Conservation (phyloP, 2,888 invertebrate genomes). For the Torymus tubicola region DNA sequence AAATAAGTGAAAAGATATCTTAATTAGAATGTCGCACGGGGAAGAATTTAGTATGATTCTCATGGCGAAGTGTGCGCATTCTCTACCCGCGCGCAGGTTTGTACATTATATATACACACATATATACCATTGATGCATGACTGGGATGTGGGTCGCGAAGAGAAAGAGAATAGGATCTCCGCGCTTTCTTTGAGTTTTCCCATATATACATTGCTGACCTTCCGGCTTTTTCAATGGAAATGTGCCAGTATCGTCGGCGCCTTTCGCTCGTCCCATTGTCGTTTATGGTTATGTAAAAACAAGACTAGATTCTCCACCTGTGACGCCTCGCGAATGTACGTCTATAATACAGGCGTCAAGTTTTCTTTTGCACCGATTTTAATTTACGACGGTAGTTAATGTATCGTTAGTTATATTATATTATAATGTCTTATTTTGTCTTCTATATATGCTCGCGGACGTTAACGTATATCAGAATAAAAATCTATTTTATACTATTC, state of each 20-base stretch:
- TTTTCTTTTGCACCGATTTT: no score
- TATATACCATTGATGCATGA: slow-evolving; percentile 30
- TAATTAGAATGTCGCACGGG: slow-evolving; percentile 4
- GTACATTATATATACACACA: neutral
- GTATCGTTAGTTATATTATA: no score
- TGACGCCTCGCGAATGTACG: neutral
- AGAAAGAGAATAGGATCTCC: slow-evolving; percentile 40
- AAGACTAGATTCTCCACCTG: slow-evolving; percentile 3
- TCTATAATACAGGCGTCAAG: no score
- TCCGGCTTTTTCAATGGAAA: slow-evolving; percentile 47
- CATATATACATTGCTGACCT: slow-evolving; percentile 38
- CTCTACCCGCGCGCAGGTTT: neutral
- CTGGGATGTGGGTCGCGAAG: slow-evolving; percentile 42
- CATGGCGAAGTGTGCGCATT: neutral
- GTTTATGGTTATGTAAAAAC: slow-evolving; percentile 38
- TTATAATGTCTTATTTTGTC: no score
- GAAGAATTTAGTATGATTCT: slow-evolving; percentile 33
- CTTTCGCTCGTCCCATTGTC: slow-evolving; percentile 29
- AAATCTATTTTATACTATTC: no score
- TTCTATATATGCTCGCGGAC: no score
- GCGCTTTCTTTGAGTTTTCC: slow-evolving; percentile 43
- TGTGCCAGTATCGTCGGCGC: neutral
- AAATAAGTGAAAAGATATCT: slow-evolving; percentile 27
- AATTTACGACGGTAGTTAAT: no score
- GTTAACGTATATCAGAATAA: no score